A percentile compares a stretch with the other conserved stretches of the same genome.
These are phyloP conservation scores for Dolichotis patagonum DNA, from an alignment of 2,113 vertebrate species.

Conservation along the genomic window DNA sequence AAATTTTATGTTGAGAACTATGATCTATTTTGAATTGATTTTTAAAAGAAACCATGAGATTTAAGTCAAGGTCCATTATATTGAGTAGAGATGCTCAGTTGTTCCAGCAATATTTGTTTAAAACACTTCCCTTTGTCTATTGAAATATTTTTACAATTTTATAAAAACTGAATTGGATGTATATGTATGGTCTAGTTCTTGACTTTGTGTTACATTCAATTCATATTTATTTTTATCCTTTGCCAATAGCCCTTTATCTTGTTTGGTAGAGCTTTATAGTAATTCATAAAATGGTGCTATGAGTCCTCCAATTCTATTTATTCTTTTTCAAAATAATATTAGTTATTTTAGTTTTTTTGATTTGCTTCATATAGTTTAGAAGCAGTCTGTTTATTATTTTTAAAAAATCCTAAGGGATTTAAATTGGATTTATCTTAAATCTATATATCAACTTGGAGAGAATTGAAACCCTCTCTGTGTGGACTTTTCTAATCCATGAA, in stretches of 20 bases:
- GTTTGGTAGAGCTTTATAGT: background rate
- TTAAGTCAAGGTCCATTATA: background rate
- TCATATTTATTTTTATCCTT: background rate
- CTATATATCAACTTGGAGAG: background rate
- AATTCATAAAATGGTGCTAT: background rate
- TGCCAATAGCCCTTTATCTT: background rate
- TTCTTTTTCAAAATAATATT: constrained; percentile 36
- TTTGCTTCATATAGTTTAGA: constrained; percentile 11
- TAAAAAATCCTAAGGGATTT: background rate
- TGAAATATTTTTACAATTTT: constrained; percentile 25
- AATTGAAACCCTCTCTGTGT: background rate
- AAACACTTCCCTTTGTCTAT: background rate
- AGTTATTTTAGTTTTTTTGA: background rate
- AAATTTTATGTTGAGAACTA: constrained; percentile 38
- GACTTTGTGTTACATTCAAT: background rate
- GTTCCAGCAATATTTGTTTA: background rate
- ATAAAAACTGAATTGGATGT: background rate
- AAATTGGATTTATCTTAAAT: background rate
- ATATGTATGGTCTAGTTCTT: background rate
- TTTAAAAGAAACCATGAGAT: background rate
- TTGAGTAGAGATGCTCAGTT: background rate
- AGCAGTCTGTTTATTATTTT: background rate
- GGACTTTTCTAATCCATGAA: background rate
- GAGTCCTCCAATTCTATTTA: background rate
- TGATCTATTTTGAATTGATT: constrained; percentile 9